Base-by-base conservation (phyloP, 2,888 invertebrate species). In the Acanthacorydalis orientalis region DNA sequence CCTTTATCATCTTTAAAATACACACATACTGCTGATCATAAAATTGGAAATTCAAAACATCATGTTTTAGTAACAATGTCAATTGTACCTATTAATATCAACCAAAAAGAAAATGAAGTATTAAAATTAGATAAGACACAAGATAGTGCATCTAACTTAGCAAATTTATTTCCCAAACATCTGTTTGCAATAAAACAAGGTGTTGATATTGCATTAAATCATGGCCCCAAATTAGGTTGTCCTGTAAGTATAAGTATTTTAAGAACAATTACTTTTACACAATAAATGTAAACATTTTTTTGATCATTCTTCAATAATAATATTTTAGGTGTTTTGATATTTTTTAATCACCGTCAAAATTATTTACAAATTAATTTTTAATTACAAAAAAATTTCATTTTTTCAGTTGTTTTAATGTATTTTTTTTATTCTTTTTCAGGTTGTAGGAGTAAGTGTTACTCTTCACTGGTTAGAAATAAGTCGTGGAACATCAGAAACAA, bases 151-250 rank as follows among this genome's bases (percentile, higher is more conserved):
- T 72, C 76, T 7, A 82, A 83, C 63, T 68, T 90, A 9, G 69
- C 77, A 0, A 67, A 69, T 45, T 60, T 91, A 14, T 72, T 73
- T 48, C 78, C 80, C 10, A 78, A 77, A 44, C 74, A 75, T 51
- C 60, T 88, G 57, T 68, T 74, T 47, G 81, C 87, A 2, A 68
- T 93, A 16, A 74, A 75, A 48, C 78, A 76, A 53, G 93, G 91
- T 0, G 70, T 87, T 1, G 60, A 65, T 34, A 67, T 79, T 2
- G 86, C 83, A 1, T 63, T 92, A 7, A 59, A 71, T 44, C 77
- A 81, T 61, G 98, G 98, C 10, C 91, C 95, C 1, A 78, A 87
- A 57, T 69, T 95, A 16, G 81, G 84, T 31, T 91, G 82, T 56
- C 89, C 88, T 48, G 84, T 90, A 50, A 56, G 60, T 55, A 43